phyloP scores from a whole-genome alignment of 2,113 vertebrate species.

The Pan troglodytes region NHGRI_mPanTro3-v2.1_pri NC_072404.2:45084501-45085000 shows the following conservation, averaged over 20 bases:
- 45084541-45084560: neutral
- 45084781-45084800: neutral
- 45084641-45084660: neutral
- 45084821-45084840: neutral
- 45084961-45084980: neutral
- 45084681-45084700: neutral
- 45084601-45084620: neutral
- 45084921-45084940: neutral
- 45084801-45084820: neutral
- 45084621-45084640: neutral
- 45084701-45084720: neutral
- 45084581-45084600: neutral
- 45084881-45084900: neutral
- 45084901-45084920: neutral
- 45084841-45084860: neutral
- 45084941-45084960: neutral
- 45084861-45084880: neutral
- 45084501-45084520: neutral
- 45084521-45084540: neutral
- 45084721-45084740: neutral
- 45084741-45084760: neutral
- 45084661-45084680: neutral
- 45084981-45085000: neutral
- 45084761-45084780: neutral
- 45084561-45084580: neutral